Conservation (phyloP, 2,113 vertebrate genomes). For the Neodontobutis hainanensis region DNA sequence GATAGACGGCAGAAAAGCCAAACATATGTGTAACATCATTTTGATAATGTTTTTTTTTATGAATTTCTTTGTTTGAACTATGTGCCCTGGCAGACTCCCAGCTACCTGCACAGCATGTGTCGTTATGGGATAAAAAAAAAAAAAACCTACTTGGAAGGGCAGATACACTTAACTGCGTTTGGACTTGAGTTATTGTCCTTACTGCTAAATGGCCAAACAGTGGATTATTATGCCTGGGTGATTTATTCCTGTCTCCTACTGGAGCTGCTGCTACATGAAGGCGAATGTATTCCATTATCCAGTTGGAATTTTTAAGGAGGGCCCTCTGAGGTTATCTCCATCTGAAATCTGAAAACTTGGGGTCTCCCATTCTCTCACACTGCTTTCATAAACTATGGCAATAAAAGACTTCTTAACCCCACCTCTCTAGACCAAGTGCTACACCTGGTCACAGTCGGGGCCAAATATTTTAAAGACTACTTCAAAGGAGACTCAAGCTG, state of each 20-base stretch:
- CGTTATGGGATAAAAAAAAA: conserved; percentile 6
- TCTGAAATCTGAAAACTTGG: conserved; percentile 66
- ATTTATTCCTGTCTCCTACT: conserved; percentile 52
- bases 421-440: conserved; percentile 34
- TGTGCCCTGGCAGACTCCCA: conserved; percentile 23
- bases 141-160: conserved; percentile 21
- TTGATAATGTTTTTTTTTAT: conserved; percentile 9
- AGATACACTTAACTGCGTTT: conserved; percentile 17
- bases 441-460: conserved; percentile 59
- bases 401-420: conserved; percentile 74
- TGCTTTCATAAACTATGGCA: conserved; percentile 69
- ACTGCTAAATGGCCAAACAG: conserved; percentile 38
- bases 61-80: conserved; percentile 15
- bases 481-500: conserved; percentile 40
- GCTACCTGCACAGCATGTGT: conserved; percentile 18
- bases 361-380: conserved; percentile 63
- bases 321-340: conserved; percentile 60
- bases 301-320: conserved; percentile 70
- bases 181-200: conserved; percentile 37
- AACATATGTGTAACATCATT: conserved; percentile 31
- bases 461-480: conserved; percentile 50
- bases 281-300: conserved; percentile 66
- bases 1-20: conserved; percentile 6
- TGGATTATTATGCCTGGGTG: conserved; percentile 54
- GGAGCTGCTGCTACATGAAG: conserved; percentile 47